Percentiles rank a stretch among this genome's conserved stretches.
Conservation (phyloP, 2,113 vertebrate genomes). For the Aythya baeri region DNA sequence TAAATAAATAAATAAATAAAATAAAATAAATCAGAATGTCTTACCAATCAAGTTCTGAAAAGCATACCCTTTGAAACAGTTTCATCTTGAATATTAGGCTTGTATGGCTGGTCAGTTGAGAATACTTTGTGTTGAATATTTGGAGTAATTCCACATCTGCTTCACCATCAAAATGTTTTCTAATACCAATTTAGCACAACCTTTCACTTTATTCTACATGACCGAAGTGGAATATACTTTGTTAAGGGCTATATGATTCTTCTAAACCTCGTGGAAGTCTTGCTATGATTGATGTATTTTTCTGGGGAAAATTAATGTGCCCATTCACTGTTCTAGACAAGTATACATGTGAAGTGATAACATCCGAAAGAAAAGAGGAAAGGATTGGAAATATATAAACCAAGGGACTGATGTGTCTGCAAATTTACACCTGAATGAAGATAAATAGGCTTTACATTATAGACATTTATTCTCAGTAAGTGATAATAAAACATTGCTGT, state of each 20-base stretch:
- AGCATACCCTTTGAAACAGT: neutral
- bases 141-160: neutral
- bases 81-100: neutral
- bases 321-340: neutral
- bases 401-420: conserved; percentile 40
- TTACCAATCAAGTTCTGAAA: neutral
- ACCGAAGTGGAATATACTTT: neutral
- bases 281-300: neutral
- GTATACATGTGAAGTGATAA: neutral
- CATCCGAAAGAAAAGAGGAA: neutral
- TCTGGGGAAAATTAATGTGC: neutral
- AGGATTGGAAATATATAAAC: neutral
- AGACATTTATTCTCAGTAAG: conserved; percentile 30
- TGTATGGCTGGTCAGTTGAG: neutral
- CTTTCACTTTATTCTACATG: neutral
- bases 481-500: neutral
- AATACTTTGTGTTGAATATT: neutral
- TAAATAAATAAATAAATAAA: too few species aligned
- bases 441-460: neutral
- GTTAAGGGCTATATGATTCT: neutral
- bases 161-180: neutral
- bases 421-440: conserved; percentile 44
- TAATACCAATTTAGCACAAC: neutral
- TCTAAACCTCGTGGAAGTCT: neutral
- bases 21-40: neutral